Conservation (phyloP, 2,888 invertebrate genomes). For the Helicoverpa assulta region DNA sequence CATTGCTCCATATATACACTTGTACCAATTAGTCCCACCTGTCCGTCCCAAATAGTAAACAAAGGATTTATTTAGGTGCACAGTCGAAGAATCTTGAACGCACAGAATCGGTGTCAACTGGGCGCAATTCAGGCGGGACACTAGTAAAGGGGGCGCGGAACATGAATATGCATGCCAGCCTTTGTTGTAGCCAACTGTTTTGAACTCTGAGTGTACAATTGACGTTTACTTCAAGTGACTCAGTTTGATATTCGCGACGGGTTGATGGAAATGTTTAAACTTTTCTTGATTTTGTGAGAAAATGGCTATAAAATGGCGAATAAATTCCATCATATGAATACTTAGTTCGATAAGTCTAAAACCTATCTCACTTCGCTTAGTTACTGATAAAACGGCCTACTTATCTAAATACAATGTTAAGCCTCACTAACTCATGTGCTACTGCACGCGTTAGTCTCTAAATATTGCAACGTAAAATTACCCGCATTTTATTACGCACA, state of each 20-base stretch:
- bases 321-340: too few relatives aligned
- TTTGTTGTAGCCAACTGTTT: constrained; percentile 79
- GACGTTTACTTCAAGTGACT: constrained; percentile 61
- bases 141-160: constrained; percentile 73
- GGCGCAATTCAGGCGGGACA: constrained; percentile 61
- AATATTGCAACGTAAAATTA: constrained; percentile 24
- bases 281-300: constrained; percentile 23
- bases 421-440: neutral
- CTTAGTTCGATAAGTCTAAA: neutral
- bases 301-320: constrained; percentile 5
- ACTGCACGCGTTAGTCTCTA: constrained; percentile 8
- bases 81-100: constrained; percentile 73
- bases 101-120: constrained; percentile 75
- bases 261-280: constrained; percentile 24
- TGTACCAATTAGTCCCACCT: constrained; percentile 36
- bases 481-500: constrained; percentile 51
- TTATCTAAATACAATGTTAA: constrained; percentile 6
- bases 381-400: neutral
- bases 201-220: constrained; percentile 74
- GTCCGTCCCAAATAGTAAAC: constrained; percentile 42
- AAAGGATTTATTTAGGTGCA: constrained; percentile 54
- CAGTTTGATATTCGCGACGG: constrained; percentile 55
- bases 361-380: neutral
- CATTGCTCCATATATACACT: constrained; percentile 51
- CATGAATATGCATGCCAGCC: constrained; percentile 85